Evolutionary conservation across 2,113 vertebrate species (phyloP), one percentile per base, ranked within the genome.

Genomic region (Cebus imitator): DNA sequence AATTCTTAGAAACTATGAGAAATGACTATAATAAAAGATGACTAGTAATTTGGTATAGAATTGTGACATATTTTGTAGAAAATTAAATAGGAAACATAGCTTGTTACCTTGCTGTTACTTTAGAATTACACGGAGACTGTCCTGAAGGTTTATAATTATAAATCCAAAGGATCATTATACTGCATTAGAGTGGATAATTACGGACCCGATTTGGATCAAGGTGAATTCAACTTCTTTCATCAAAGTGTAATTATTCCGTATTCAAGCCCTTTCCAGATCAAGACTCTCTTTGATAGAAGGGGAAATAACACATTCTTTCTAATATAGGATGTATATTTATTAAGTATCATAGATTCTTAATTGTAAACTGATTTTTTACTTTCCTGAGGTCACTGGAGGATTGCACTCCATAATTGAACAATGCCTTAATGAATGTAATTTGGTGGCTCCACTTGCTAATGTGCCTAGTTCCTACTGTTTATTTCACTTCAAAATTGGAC

Each of bases 361-460:
- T 84, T 96, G 82, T 96, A 93, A 97, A 95, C 88, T 58, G 37
- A 84, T 79, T 50, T 94, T 98, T 95, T 96, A 43, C 90, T 96
- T 97, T 96, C 94, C 91, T 94, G 57, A 79, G 91, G 90, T 97
- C 96, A 95, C 82, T 68, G 37, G 91, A 96, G 86, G 93, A 95
- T 96, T 93, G 82, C 7, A 88, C 48, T 96, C 68, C 66, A 18
- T 68, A 97, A 94, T 43, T 94, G 86, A 98, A 96, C 97, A 98
- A 96, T 97, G 94, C 76, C 83, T 96, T 97, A 98, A 97, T 98
- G 96, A 97, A 97, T 93, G 94, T 93, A 98, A 98, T 97, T 96
- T 95, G 48, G 95, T 96, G 88, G 87, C 90, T 97, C 78, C 61
- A 94, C 73, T 95, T 96, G 81, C 82, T 97, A 96, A 95, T 96